Percentiles rank a stretch among this genome's conserved stretches.
Evolutionary conservation across 2,888 invertebrate species (phyloP).

Genomic region (Cerastis rubricosa): DNA sequence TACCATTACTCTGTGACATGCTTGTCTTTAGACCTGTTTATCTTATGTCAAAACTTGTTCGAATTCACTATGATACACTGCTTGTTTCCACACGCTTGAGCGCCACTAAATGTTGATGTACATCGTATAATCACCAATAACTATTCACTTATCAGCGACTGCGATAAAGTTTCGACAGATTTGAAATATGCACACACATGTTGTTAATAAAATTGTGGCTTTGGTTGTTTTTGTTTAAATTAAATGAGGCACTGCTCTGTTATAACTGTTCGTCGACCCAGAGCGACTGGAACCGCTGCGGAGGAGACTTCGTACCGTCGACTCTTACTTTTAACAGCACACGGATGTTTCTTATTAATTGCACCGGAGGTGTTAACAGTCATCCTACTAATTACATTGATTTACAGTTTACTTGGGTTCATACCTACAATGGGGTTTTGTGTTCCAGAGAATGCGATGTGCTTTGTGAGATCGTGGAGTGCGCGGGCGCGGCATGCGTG

Average conservation of each 20-base stretch:
- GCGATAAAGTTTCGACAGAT: slow-evolving; percentile 25
- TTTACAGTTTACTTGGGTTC: not conserved
- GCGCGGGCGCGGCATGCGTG: slow-evolving; percentile 82
- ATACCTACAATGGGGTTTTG: slow-evolving; percentile 1
- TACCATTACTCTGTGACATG: slow-evolving; percentile 12
- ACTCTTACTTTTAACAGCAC: slow-evolving; percentile 74
- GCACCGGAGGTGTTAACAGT: slow-evolving; percentile 78
- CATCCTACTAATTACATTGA: not conserved
- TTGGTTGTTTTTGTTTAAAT: slow-evolving; percentile 53
- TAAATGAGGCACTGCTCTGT: slow-evolving; percentile 73
- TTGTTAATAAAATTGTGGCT: slow-evolving; percentile 64
- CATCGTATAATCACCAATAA: not conserved
- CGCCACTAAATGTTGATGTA: slow-evolving; percentile 1
- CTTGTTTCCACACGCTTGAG: slow-evolving; percentile 5
- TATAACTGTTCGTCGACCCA: slow-evolving; percentile 84
- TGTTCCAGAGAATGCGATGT: slow-evolving; percentile 82
- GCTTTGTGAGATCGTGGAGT: slow-evolving; percentile 86
- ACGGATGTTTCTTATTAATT: slow-evolving; percentile 77
- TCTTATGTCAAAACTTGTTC: slow-evolving; percentile 21
- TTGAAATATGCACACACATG: slow-evolving; percentile 64
- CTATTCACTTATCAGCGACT: slow-evolving; percentile 28
- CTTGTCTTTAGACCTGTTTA: not conserved
- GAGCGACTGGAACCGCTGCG: slow-evolving; percentile 75
- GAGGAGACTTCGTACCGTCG: slow-evolving; percentile 77
- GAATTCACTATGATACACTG: slow-evolving; percentile 28